Base-by-base conservation (phyloP, 2,888 invertebrate species). In the Electrophaes corylata region DNA sequence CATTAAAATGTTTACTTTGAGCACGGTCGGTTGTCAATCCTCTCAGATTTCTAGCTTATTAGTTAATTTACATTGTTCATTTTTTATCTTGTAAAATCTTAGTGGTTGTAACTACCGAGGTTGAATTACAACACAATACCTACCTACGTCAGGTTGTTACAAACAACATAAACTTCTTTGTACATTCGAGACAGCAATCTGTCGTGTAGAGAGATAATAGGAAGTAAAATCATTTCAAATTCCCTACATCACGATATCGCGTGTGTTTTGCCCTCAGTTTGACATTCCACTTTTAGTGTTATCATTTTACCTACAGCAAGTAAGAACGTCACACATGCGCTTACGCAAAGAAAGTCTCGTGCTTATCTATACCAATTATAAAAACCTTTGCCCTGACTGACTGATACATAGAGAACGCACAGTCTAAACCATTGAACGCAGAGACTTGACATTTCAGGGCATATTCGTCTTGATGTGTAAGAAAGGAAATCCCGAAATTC, bases 261-360 rank as follows among this genome's bases (percentile, higher is more conserved):
- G 57, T 57, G 50, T 29, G 31, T 10, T 16, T 23, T 51, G 49
- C 29, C 55, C 60, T 57, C 19, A 19, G 37, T 35, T 60, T 60
- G 55, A 52, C 56, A 52, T 56, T 56, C 26, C 14, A 20, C 20
- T 33, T 46, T 29, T 23, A 44, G 23, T 33, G 16, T 26, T 46
- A 40, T 54, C 20, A 20, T 55, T 48, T 50, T 57, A 49, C 16
- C 8, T 48, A 40, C 4, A 26, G 48, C 16, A 48, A 39, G 39
- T 47, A 40, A 40, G 10, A 4, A n/a, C 29, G 40, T n/a, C 49
- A 39, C 48, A 49, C 35, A 35, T 47, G 20, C 23, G 33, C 50
- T 43, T 23, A 51, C 16, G 16, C 43, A 14, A 43, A 43, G 33
- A 35, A 43, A 43, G 33, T 41, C 14, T 50, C 19, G 19, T 11